phyloP scores from a whole-genome alignment of 2,888 invertebrate species.

The Drosophila greeni region DNA sequence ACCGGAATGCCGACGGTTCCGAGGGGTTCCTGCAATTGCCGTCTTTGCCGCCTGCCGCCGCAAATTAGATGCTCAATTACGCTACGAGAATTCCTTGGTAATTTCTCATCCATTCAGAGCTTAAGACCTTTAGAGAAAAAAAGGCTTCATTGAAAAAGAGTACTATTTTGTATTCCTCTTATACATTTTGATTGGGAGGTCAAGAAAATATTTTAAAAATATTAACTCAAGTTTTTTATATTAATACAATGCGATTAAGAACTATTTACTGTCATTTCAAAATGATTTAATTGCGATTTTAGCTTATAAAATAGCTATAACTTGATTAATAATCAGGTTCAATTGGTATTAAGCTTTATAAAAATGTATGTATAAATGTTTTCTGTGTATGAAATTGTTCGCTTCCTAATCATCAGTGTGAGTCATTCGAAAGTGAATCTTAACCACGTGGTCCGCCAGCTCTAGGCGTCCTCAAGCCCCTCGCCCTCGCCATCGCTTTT shows the following conservation, averaged over 20 bases:
- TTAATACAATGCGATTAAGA: too few relatives aligned
- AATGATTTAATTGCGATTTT: too few relatives aligned
- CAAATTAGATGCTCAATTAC: slow-evolving; percentile 74
- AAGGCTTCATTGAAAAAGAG: neutral
- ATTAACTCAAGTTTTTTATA: too few relatives aligned
- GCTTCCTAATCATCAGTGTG: slow-evolving; percentile 6
- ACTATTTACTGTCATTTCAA: too few relatives aligned
- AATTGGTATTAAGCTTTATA: too few relatives aligned
- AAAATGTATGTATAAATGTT: too few relatives aligned
- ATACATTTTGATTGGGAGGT: too few relatives aligned
- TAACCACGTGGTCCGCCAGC: slow-evolving; percentile 68
- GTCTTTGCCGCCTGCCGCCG: slow-evolving; percentile 54
- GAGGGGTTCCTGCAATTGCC: slow-evolving; percentile 52
- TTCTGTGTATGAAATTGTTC: slow-evolving; percentile 6
- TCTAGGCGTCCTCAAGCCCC: slow-evolving; percentile 39
- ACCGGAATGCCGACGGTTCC: slow-evolving; percentile 9
- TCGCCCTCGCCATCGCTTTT: slow-evolving; percentile 44
- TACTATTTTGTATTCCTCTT: too few relatives aligned
- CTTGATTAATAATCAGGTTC: too few relatives aligned
- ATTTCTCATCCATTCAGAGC: slow-evolving; percentile 40
- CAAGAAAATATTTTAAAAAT: too few relatives aligned
- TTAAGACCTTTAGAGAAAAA: slow-evolving; percentile 1
- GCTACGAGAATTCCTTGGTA: slow-evolving; percentile 58
- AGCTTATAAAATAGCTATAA: too few relatives aligned
- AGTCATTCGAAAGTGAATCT: slow-evolving; percentile 70